phyloP scores from a whole-genome alignment of 35 echinoderm and acorn worm species.

The Eucidaris tribuloides region DNA sequence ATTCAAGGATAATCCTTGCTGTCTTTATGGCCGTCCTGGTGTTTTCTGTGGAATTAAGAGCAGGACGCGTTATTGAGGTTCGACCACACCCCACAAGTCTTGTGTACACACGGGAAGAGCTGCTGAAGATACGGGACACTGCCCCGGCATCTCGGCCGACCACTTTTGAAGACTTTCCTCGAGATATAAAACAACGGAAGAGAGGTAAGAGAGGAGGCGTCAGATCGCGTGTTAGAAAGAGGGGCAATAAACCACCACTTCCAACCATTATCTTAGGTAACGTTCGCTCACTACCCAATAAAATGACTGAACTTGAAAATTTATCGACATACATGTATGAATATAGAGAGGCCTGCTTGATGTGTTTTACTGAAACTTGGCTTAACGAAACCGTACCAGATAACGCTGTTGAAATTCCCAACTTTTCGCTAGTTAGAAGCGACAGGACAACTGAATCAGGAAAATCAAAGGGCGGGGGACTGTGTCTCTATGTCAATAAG shows the following conservation, averaged over 20 bases:
- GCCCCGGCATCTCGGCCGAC: background rate
- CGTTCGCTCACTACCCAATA: constrained; percentile 6
- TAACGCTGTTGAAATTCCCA: constrained; percentile 13
- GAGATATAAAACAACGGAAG: background rate
- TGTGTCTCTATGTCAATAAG: background rate
- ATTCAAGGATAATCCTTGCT: background rate
- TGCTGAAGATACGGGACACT: background rate
- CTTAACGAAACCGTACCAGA: constrained; percentile 21
- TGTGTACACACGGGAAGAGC: background rate
- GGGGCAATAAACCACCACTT: constrained; percentile 16
- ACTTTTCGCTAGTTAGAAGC: constrained; percentile 4
- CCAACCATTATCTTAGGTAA: constrained; percentile 32
- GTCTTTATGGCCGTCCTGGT: background rate
- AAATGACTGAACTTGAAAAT: background rate
- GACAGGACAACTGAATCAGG: constrained; percentile 9
- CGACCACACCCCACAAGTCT: background rate
- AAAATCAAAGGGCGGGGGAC: constrained; percentile 16
- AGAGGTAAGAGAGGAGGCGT: constrained; percentile 18
- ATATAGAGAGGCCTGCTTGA: constrained; percentile 23
- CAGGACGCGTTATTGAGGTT: background rate
- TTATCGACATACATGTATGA: constrained; percentile 9
- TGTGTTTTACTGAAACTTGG: constrained; percentile 44
- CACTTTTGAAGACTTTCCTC: background rate
- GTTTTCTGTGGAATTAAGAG: background rate
- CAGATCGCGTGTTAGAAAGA: background rate